Percentiles rank a stretch among this genome's conserved stretches.
Evolutionary conservation across 2,113 vertebrate species (phyloP).

Genomic region (Shinisaurus crocodilurus): DNA sequence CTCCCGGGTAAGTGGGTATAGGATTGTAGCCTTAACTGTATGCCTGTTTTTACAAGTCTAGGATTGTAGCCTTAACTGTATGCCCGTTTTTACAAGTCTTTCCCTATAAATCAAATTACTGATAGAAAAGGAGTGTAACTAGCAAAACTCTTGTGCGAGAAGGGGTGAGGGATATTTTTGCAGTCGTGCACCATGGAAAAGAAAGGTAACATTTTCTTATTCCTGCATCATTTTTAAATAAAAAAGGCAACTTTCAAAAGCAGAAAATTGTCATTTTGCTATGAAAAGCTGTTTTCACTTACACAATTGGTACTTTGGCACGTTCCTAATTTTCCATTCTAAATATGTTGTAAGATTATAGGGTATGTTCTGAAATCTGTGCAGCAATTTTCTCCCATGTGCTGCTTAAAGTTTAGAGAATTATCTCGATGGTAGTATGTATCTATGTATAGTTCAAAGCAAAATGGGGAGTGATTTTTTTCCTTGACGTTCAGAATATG

Average conservation of each 20-base stretch:
- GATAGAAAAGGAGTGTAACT: conserved; percentile 51
- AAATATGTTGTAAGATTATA: conserved; percentile 75
- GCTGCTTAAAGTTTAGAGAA: conserved; percentile 64
- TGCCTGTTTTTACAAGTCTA: neutral
- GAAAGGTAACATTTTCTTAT: conserved; percentile 60
- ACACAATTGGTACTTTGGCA: conserved; percentile 64
- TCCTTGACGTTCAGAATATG: conserved; percentile 43
- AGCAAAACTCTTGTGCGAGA: conserved; percentile 24
- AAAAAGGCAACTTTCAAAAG: conserved; percentile 65
- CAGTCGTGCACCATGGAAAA: conserved; percentile 67
- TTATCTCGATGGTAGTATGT: conserved; percentile 46
- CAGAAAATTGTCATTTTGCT: conserved; percentile 67
- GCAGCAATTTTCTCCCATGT: conserved; percentile 62
- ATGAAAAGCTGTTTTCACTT: conserved; percentile 70
- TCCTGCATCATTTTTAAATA: conserved; percentile 49
- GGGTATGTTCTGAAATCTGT: conserved; percentile 60
- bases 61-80: neutral
- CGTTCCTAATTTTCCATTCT: conserved; percentile 67
- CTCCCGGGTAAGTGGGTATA: neutral
- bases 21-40: neutral
- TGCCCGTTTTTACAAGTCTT: conserved; percentile 1
- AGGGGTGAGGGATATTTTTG: conserved; percentile 53
- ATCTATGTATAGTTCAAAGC: conserved; percentile 4
- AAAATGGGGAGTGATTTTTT: conserved; percentile 36
- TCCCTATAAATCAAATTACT: conserved; percentile 22